phyloP scores from a whole-genome alignment of 2,888 invertebrate species.

The Herminia tarsipennalis region DNA sequence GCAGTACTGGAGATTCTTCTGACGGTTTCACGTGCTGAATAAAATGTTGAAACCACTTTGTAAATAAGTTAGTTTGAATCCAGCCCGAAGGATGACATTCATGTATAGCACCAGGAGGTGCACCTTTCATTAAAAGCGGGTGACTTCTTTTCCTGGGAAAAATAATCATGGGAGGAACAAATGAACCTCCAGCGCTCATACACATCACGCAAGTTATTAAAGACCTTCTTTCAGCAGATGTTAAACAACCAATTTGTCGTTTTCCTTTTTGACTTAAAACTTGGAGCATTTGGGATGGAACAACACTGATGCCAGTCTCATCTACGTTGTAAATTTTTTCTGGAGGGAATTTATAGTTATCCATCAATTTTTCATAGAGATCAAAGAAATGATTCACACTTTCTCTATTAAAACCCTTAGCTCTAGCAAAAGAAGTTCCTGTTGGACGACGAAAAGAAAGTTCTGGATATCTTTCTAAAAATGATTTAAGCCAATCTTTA shows the following conservation, averaged over 20 bases:
- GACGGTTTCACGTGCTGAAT: conserved; percentile 32
- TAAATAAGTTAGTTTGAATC: conserved; percentile 47
- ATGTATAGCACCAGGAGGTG: too few species aligned
- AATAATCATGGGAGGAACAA: conserved; percentile 40
- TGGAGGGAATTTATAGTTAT: background rate
- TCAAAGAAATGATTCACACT: background rate
- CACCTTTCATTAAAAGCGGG: too few species aligned
- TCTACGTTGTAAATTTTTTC: conserved; percentile 7
- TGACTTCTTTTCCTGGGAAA: too few species aligned
- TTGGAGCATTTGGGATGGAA: conserved; percentile 37
- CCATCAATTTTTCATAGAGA: background rate
- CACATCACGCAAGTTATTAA: too few species aligned
- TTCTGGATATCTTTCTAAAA: background rate
- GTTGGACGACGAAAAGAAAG: background rate
- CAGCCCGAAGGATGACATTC: conserved; percentile 47
- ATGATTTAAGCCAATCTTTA: background rate
- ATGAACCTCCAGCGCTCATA: conserved; percentile 41
- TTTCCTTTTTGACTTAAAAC: conserved; percentile 30
- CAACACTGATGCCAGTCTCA: conserved; percentile 34
- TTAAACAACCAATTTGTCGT: conserved; percentile 27
- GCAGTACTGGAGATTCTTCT: conserved; percentile 29
- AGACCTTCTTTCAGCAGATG: conserved; percentile 44
- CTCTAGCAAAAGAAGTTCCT: background rate
- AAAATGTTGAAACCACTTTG: conserved; percentile 37
- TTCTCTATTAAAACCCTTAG: background rate